A percentile compares a stretch with the other conserved stretches of the same genome.
These are phyloP conservation scores for Protophormia terraenovae DNA, from an alignment of 2,888 invertebrate genomes.

Conservation along the genomic window DNA sequence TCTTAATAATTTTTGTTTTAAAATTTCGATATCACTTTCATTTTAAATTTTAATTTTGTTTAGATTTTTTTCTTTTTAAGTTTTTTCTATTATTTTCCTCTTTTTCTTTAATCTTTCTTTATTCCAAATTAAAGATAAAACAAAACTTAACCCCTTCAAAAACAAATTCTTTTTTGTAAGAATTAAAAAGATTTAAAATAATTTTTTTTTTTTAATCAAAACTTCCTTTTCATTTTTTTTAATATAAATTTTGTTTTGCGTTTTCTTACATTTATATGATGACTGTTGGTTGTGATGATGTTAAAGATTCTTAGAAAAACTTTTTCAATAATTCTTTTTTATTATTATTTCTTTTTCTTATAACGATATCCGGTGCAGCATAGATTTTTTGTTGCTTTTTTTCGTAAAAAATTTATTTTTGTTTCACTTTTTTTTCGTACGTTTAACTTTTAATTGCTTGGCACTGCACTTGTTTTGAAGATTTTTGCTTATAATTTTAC, in stretches of 20 bases:
- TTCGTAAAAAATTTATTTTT: neutral
- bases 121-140: conserved; percentile 13
- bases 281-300: neutral
- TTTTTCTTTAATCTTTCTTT: no score
- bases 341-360: conserved; percentile 20
- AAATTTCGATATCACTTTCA: no score
- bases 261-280: conserved; percentile 70
- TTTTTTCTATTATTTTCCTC: no score
- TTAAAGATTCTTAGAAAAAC: conserved; percentile 46
- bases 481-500: conserved; percentile 13
- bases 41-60: no score
- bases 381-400: conserved; percentile 22
- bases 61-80: no score
- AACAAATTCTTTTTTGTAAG: neutral
- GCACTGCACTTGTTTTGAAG: conserved; percentile 65
- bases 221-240: conserved; percentile 54
- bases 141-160: neutral
- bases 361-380: conserved; percentile 65
- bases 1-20: no score
- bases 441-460: conserved; percentile 55
- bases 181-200: neutral
- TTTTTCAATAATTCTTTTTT: conserved; percentile 27
- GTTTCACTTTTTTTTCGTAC: conserved; percentile 11
- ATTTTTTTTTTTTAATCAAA: conserved; percentile 43
- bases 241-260: conserved; percentile 57